Conservation (phyloP, 2,113 vertebrate genomes). For the Microcebus ravelobensis region DNA sequence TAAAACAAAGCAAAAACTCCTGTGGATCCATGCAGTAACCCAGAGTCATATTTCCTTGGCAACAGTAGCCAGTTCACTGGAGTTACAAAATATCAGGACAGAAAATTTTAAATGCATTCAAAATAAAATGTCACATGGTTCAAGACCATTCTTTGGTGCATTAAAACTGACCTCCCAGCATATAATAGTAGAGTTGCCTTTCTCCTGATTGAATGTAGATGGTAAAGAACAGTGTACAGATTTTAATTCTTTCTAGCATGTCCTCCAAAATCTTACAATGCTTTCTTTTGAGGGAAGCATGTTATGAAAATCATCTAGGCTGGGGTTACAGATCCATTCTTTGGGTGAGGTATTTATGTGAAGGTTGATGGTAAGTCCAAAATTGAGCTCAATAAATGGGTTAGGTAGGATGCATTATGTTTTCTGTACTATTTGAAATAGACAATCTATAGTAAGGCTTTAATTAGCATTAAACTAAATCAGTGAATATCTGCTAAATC, state of each 20-base stretch:
- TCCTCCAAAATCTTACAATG: neutral
- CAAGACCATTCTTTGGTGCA: conserved; percentile 33
- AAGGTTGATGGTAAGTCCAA: conserved; percentile 9
- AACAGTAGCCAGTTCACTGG: conserved; percentile 53
- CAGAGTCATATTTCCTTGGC: conserved; percentile 73
- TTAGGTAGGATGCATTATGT: neutral
- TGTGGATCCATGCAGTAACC: conserved; percentile 50
- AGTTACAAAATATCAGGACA: conserved; percentile 55
- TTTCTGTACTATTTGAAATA: conserved; percentile 11
- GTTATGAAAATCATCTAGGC: neutral
- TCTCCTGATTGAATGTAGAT: neutral
- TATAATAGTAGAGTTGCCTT: neutral
- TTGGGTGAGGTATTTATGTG: neutral
- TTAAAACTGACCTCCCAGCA: neutral
- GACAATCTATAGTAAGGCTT: neutral
- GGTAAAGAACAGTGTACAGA: neutral
- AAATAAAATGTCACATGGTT: conserved; percentile 61
- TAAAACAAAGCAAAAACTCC: conserved; percentile 56
- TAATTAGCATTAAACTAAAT: neutral
- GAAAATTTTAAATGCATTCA: conserved; percentile 55
- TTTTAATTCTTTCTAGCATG: conserved; percentile 17
- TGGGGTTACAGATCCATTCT: conserved; percentile 25
- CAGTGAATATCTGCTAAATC: neutral
- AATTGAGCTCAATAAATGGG: neutral
- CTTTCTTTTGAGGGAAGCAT: neutral